Evolutionary conservation across 2,113 vertebrate species (phyloP).

Genomic region (Triplophysa tibetana): DNA sequence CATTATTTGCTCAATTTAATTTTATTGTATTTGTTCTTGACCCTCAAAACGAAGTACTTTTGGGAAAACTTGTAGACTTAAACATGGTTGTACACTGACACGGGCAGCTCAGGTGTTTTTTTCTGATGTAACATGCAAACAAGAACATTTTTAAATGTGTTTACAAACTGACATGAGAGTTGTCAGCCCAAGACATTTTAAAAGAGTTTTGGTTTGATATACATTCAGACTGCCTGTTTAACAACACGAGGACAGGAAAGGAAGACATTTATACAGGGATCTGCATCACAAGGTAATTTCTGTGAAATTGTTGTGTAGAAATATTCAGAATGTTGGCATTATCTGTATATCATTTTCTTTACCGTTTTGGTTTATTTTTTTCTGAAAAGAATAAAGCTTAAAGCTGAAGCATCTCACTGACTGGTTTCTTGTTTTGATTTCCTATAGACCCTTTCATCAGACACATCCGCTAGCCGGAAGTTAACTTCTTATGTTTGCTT

Average conservation of each 20-base stretch:
- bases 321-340: constrained; percentile 77
- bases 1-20: background rate
- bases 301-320: constrained; percentile 85
- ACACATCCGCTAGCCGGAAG: too few relatives aligned
- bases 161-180: constrained; percentile 26
- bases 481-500: too few relatives aligned
- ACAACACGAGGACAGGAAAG: constrained; percentile 53
- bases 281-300: constrained; percentile 83
- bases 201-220: constrained; percentile 47
- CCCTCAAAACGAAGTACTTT: background rate
- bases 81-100: constrained; percentile 7
- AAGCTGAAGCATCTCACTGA: constrained; percentile 62
- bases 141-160: constrained; percentile 10
- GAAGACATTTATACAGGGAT: constrained; percentile 69
- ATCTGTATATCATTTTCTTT: constrained; percentile 71
- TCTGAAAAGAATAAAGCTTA: constrained; percentile 76
- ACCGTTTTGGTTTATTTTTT: constrained; percentile 60
- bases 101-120: constrained; percentile 18
- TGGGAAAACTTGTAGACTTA: background rate
- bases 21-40: background rate
- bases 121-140: constrained; percentile 1
- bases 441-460: too few relatives aligned
- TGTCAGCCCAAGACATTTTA: constrained; percentile 56
- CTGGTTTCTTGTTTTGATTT: too few relatives aligned
- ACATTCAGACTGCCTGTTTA: constrained; percentile 63